Evolutionary conservation across 2,888 invertebrate genomes (phyloP).

Genomic region (Crepidodera aurea): DNA sequence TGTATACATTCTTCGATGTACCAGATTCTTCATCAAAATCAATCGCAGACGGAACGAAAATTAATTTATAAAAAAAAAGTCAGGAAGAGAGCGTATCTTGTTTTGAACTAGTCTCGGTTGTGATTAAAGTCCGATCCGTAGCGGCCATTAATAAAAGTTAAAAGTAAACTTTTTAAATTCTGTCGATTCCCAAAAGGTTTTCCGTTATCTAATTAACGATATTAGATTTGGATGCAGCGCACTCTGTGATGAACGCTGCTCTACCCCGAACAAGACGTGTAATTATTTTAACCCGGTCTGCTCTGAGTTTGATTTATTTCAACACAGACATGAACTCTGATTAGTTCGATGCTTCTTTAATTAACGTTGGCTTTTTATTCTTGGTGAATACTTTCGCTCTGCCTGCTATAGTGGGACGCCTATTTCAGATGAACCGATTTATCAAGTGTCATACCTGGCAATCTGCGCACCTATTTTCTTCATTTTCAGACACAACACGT

Average conservation of each 20-base stretch:
- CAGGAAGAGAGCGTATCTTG: conserved; percentile 3
- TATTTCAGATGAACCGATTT: conserved; percentile 55
- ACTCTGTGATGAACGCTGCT: conserved; percentile 61
- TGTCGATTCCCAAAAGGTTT: conserved; percentile 55
- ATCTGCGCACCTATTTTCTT: conserved; percentile 47
- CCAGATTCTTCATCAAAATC: too few species aligned
- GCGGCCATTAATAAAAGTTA: conserved; percentile 48
- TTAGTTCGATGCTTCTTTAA: conserved; percentile 64
- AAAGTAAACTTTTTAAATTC: conserved; percentile 52
- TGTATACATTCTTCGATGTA: too few species aligned
- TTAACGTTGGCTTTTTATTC: conserved; percentile 60
- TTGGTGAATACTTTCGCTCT: conserved; percentile 51
- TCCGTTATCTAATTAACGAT: conserved; percentile 62
- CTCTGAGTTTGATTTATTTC: conserved; percentile 63
- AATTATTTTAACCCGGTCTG: conserved; percentile 62
- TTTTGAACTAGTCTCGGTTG: conserved; percentile 32
- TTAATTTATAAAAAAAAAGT: neutral
- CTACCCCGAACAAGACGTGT: conserved; percentile 62
- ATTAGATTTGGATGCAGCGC: conserved; percentile 62
- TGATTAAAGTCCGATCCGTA: conserved; percentile 43
- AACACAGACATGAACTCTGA: conserved; percentile 62
- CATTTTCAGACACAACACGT: conserved; percentile 36
- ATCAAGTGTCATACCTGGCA: conserved; percentile 54
- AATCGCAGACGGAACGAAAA: too few species aligned
- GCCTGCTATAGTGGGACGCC: conserved; percentile 50